A percentile compares a stretch with the other conserved stretches of the same genome.
Conservation (phyloP, 2,113 vertebrate genomes). For the Saimiri boliviensis region DNA sequence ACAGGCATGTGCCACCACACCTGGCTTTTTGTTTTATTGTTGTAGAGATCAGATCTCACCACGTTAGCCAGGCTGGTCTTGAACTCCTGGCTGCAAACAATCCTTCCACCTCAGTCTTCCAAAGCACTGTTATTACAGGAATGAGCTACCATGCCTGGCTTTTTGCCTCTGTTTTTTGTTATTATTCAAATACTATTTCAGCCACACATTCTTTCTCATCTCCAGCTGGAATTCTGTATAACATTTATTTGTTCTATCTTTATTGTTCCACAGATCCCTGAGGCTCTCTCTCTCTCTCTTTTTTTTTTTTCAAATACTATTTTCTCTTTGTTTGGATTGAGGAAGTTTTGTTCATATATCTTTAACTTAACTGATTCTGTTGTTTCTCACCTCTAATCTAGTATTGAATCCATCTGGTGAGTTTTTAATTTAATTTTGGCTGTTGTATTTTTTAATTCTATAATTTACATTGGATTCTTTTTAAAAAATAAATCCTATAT, state of each 20-base stretch:
- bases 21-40: too few species aligned
- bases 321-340: background rate
- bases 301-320: background rate
- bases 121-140: too few species aligned
- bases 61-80: too few species aligned
- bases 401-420: background rate
- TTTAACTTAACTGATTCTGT: background rate
- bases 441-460: background rate
- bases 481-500: background rate
- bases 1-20: too few species aligned
- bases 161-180: background rate
- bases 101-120: too few species aligned
- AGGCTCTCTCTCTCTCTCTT: background rate
- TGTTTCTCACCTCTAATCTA: background rate
- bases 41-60: too few species aligned
- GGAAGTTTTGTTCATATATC: background rate
- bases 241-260: background rate
- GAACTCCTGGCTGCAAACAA: too few species aligned
- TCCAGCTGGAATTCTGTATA: background rate
- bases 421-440: background rate
- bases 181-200: background rate
- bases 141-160: background rate
- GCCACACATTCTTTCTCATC: background rate
- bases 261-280: background rate
- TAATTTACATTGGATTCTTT: background rate